These are phyloP conservation scores for Emydocephalus ijimae DNA, from an alignment of 2,113 vertebrate genomes.

Conservation along the genomic window DNA sequence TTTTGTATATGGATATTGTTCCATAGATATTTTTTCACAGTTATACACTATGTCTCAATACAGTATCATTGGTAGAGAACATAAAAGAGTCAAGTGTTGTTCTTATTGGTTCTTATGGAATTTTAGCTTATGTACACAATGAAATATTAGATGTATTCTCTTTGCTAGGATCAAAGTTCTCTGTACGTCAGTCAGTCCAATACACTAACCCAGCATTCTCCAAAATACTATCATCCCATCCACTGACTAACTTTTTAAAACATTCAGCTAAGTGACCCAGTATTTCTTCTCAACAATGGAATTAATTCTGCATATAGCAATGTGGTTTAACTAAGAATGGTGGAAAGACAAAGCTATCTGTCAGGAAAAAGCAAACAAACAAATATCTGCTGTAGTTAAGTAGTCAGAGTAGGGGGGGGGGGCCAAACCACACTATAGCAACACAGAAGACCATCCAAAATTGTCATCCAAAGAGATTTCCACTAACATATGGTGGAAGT, in stretches of 20 bases:
- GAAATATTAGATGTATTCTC: not conserved
- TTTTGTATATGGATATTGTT: not conserved
- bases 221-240: not conserved
- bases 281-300: constrained; percentile 1
- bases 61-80: not conserved
- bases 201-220: not conserved
- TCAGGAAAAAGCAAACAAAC: constrained; percentile 36
- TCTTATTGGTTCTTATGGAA: not conserved
- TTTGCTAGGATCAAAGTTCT: not conserved
- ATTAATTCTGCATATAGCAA: constrained; percentile 31
- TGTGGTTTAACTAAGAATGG: constrained; percentile 32
- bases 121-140: not conserved
- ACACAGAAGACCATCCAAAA: constrained; percentile 66
- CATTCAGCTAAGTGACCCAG: not conserved
- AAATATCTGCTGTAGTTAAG: constrained; percentile 51
- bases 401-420: constrained; percentile 61
- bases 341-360: constrained; percentile 55
- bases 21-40: not conserved
- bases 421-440: constrained; percentile 65
- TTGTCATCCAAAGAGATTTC: constrained; percentile 67
- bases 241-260: not conserved
- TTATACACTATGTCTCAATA: not conserved
- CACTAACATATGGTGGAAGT: constrained; percentile 70
- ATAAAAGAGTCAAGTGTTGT: not conserved
- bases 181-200: not conserved